Percentiles rank a stretch among this genome's conserved stretches.
These are phyloP conservation scores for Norana najaformis DNA, from an alignment of 2,888 invertebrate genomes.

Conservation along the genomic window DNA sequence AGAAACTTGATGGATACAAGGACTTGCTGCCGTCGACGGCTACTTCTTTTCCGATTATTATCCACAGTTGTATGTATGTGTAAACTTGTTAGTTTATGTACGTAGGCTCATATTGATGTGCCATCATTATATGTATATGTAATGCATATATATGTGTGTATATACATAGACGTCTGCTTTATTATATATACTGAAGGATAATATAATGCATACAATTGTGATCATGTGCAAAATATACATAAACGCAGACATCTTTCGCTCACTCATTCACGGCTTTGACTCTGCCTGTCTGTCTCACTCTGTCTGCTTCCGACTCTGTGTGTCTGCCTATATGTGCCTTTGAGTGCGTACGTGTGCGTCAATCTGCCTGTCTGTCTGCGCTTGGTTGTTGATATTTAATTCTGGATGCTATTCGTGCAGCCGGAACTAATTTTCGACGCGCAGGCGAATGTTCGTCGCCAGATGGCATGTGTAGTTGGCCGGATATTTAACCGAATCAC, in stretches of 20 bases:
- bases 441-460: not conserved
- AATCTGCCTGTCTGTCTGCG: not conserved
- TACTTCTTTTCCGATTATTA: too few species aligned
- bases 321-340: not conserved
- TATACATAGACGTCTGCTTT: not conserved
- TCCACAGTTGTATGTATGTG: too few species aligned
- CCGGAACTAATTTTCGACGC: not conserved
- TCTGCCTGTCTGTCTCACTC: not conserved
- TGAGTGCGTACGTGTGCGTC: not conserved
- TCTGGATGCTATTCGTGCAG: not conserved
- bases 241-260: not conserved
- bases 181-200: not conserved
- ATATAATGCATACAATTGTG: too few species aligned
- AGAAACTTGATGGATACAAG: too few species aligned
- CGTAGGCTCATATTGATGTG: too few species aligned
- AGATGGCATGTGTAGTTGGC: not conserved
- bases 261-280: not conserved
- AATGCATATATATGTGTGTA: too few species aligned
- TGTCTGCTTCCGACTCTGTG: not conserved
- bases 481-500: conserved; percentile 1
- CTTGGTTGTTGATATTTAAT: conserved; percentile 7
- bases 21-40: too few species aligned
- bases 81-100: too few species aligned
- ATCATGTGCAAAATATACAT: not conserved
- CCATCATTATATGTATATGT: too few species aligned